Evolutionary conservation across 2,888 invertebrate species (phyloP), one percentile per base, ranked within the genome.

Genomic region (Selenia dentaria): DNA sequence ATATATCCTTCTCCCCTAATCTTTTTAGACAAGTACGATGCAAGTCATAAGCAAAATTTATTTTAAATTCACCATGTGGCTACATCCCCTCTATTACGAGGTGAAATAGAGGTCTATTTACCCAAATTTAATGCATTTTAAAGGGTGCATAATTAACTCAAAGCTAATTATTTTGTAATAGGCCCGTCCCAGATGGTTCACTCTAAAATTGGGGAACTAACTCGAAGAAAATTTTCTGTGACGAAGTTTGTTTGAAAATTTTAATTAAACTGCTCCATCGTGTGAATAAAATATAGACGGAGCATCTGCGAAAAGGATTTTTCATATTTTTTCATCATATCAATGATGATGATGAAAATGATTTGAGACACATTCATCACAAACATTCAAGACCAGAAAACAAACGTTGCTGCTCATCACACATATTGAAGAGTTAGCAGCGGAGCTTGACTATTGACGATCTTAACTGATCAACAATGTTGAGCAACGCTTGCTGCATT

Each of bases 111-210:
- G 69, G 73, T 79, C 74, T 85, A 86, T 86, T 85, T 82, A 78
- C 70, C 63, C 66, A 86, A 87, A 87, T 87, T 84, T 75, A 75
- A 81, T 84, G 81, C 83, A 83, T 77, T 82, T 82, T 74, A 85
- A 83, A 83, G 89, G 89, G 89, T 90, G 89, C 89, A 90, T 90
- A 89, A 89, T 79, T 88, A 86, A 79, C 80, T 83, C 76, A 57
- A 58, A 75, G 74, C 67, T 86, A 88, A 89, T 90, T 89, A 90
- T 88, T 81, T 85, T 78, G 79, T 81, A 79, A 87, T 89, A 81
- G 86, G 79, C 79, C 73, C 29, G 72, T 72, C 82, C 77, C 89
- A 90, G 88, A 83, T 89, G 89, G 74, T 71, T 74, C 70, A 65
- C 69, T 73, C 61, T 57, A 63, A 65, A 82, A 80, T 80, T 72